phyloP scores from a whole-genome alignment of 2,113 vertebrate genomes.

The Callospermophilus lateralis region DNA sequence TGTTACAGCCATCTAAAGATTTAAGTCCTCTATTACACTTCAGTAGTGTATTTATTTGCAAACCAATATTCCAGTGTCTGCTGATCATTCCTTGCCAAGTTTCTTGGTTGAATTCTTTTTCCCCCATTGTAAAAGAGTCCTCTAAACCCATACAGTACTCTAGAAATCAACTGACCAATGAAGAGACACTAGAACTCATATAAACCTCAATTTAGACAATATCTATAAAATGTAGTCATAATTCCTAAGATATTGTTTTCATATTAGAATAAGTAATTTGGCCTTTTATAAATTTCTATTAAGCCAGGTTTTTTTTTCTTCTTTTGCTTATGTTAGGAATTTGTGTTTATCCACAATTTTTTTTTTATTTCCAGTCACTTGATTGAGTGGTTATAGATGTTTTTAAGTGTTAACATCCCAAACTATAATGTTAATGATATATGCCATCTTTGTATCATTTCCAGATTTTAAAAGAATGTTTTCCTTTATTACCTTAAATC shows the following conservation, averaged over 20 bases:
- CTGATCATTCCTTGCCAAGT: not conserved
- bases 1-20: not conserved
- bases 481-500: slow-evolving; percentile 65
- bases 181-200: not conserved
- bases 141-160: not conserved
- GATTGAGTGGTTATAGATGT: not conserved
- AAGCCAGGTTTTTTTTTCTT: not conserved
- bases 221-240: not conserved
- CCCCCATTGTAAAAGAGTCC: not conserved
- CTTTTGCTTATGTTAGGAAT: not conserved
- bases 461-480: slow-evolving; percentile 54
- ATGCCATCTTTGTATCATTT: slow-evolving; percentile 44
- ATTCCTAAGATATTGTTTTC: not conserved
- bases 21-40: not conserved
- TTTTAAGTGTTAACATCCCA: not conserved
- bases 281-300: not conserved
- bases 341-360: not conserved
- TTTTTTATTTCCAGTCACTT: not conserved
- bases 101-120: not conserved
- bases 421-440: not conserved
- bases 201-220: not conserved
- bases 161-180: not conserved
- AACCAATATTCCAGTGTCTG: not conserved
- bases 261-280: not conserved
- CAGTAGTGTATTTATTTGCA: not conserved